Evolutionary conservation across 2,888 invertebrate genomes (phyloP).

Genomic region (Mylabris sibirica): DNA sequence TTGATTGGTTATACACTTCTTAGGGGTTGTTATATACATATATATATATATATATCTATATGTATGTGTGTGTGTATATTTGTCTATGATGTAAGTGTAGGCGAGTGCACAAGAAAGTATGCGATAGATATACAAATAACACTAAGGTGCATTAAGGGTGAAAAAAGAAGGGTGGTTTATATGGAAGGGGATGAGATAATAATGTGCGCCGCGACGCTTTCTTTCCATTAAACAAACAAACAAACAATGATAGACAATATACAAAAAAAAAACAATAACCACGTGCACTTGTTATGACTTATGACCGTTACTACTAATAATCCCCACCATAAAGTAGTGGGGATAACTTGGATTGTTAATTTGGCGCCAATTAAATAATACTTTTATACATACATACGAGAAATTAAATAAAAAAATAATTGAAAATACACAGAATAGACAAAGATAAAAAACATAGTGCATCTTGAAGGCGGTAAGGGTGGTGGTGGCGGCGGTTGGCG

Average conservation of each 20-base stretch:
- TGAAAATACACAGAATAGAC: neutral
- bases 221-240: slow-evolving; percentile 28
- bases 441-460: neutral
- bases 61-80: slow-evolving; percentile 42
- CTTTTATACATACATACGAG: neutral
- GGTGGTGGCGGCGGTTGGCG: neutral
- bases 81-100: neutral
- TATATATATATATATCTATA: slow-evolving; percentile 43
- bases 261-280: slow-evolving; percentile 10
- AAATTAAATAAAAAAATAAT: neutral
- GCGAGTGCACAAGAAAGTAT: slow-evolving; percentile 31
- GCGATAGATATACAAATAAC: slow-evolving; percentile 13
- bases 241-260: neutral
- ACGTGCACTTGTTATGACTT: neutral
- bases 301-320: neutral
- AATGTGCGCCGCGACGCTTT: slow-evolving; percentile 37
- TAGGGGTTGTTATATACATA: slow-evolving; percentile 43
- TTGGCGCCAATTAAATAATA: slow-evolving; percentile 6
- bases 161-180: slow-evolving; percentile 19
- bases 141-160: slow-evolving; percentile 23
- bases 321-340: neutral
- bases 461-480: too few relatives aligned
- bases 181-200: slow-evolving; percentile 32
- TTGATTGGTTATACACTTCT: slow-evolving; percentile 62
- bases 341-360: neutral